Evolutionary conservation across 2,797 vertebrate species (phyloP), one percentile per base, ranked within the genome.

Genomic region (Champsocephalus gunnari): DNA sequence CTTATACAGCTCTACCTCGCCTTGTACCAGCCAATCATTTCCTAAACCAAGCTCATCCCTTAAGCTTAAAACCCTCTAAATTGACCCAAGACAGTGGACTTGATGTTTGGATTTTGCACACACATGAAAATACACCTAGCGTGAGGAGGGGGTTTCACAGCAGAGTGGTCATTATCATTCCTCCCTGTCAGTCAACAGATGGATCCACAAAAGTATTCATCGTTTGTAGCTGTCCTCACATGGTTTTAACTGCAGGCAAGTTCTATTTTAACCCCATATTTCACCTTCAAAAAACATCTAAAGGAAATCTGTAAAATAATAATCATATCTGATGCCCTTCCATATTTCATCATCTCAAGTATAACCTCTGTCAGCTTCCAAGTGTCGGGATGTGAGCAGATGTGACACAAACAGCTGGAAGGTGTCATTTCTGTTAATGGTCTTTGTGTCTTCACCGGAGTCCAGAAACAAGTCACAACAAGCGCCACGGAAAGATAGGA

Each of bases 401-500:
- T 60, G 53, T 71, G 66, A 79, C 71, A 71, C 45, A 43, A 63
- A 70, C 75, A 76, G 66, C 72, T 75, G 79, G 59, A 78, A 53
- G 53, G 73, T 62, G 55, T 68, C 62, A 56, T 3, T 11, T 24
- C 49, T 59, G 32, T 69, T 73, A 62, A 77, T 50, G 66, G 51
- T 28, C 79, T 67, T 62, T 74, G 51, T 78, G 84, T 76, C 51
- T 1, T 73, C 28, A 3, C 38, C 0, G 17, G 32, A 84, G 51
- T 75, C 12, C 47, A 55, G 54, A 11, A 71, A 75, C 93, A 87
- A 87, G 93, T 88, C n/a, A 2, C 41, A 64, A 89, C 93, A 92
- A 11, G 91, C n/a, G 48, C 24, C 24, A 21, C 21, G 21, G 21
- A 21, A 21, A 21, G 21, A 21, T 21, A 21, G 24, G 19, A 34